phyloP scores from a whole-genome alignment of 2,888 invertebrate species.

The Andrena trimmerana region DNA sequence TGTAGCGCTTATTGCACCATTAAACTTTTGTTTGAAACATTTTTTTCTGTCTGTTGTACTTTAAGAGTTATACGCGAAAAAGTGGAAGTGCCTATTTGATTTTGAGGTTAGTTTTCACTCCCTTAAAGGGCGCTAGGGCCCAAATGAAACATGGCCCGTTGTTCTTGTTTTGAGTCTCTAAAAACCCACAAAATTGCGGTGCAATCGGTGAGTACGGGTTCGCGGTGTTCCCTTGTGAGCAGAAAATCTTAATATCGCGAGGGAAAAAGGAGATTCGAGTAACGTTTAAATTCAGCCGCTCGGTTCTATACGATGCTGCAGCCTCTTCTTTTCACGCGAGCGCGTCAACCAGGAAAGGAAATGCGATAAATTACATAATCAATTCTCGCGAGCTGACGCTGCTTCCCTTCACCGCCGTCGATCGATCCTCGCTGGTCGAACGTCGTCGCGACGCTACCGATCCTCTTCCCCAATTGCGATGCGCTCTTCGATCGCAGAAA shows the following conservation, averaged over 20 bases:
- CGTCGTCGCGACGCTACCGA: constrained; percentile 5
- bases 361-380: constrained; percentile 52
- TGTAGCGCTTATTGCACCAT: too few species aligned
- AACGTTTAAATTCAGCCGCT: neutral
- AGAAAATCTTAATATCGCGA: neutral
- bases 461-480: constrained; percentile 34
- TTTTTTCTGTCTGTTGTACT: too few species aligned
- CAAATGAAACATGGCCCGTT: too few species aligned
- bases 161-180: too few species aligned
- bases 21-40: too few species aligned
- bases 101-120: too few species aligned
- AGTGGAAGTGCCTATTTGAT: too few species aligned
- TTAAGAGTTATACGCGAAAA: too few species aligned
- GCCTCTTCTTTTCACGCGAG: constrained; percentile 15
- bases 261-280: neutral
- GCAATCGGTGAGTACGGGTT: too few species aligned
- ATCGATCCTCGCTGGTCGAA: constrained; percentile 25
- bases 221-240: too few species aligned
- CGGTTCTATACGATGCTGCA: neutral
- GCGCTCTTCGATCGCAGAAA: constrained; percentile 14
- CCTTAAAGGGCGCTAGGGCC: too few species aligned
- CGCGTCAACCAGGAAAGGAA: constrained; percentile 52
- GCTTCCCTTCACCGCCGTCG: constrained; percentile 31
- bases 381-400: neutral
- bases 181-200: too few species aligned